Evolutionary conservation across 1,140 invertebrate genomes (phyloP).

Genomic region (Calephelis virginiensis): DNA sequence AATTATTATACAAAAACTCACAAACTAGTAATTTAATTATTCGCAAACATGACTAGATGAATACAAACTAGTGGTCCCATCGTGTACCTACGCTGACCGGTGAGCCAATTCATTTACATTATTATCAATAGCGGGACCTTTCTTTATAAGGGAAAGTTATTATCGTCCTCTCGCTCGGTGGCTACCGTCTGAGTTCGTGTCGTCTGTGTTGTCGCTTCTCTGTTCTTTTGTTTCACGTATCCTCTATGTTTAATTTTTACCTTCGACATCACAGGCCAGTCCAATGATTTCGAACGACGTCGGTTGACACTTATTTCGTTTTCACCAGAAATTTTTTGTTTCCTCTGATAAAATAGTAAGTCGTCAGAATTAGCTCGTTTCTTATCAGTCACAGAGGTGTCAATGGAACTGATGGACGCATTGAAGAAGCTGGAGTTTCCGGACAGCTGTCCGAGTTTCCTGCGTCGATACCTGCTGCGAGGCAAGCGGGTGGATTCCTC

Average conservation of each 20-base stretch:
- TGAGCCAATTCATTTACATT: too few relatives aligned
- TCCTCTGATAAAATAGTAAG: constrained; percentile 47
- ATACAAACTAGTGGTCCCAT: too few relatives aligned
- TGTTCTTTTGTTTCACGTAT: background rate
- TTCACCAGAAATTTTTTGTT: constrained; percentile 33
- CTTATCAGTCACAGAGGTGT: constrained; percentile 20
- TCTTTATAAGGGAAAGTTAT: background rate
- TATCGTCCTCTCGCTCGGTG: background rate
- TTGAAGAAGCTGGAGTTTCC: constrained; percentile 36
- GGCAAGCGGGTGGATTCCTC: constrained; percentile 38
- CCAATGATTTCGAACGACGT: constrained; percentile 49
- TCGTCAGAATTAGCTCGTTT: constrained; percentile 62
- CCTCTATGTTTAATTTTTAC: constrained; percentile 20
- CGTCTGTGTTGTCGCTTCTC: background rate
- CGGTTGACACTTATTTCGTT: constrained; percentile 23
- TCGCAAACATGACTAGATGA: too few relatives aligned
- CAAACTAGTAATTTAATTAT: too few relatives aligned
- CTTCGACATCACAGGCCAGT: constrained; percentile 31
- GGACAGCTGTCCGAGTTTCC: constrained; percentile 51
- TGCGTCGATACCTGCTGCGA: constrained; percentile 35
- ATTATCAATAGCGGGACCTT: background rate
- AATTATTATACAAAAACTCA: too few relatives aligned
- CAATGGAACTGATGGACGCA: constrained; percentile 21
- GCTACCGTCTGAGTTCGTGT: background rate
- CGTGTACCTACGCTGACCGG: too few relatives aligned